Evolutionary conservation across 2,797 vertebrate species (phyloP).

Genomic region (Pangasius macronema): DNA sequence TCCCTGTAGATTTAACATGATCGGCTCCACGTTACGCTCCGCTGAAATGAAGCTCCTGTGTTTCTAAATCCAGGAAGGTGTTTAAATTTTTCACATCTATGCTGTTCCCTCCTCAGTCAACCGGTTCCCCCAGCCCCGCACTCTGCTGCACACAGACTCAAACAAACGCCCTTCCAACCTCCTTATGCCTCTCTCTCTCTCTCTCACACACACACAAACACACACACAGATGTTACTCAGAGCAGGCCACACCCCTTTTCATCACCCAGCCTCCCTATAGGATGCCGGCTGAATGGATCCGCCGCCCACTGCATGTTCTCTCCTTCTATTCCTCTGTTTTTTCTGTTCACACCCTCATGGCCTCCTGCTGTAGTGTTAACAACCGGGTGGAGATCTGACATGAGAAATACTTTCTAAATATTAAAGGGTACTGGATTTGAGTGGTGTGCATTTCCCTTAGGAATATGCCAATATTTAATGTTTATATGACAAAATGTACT

Average conservation of each 20-base stretch:
- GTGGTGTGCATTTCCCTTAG: neutral
- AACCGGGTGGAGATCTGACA: slow-evolving; percentile 43
- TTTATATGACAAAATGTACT: neutral
- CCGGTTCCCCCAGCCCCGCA: slow-evolving; percentile 57
- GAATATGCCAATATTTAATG: neutral
- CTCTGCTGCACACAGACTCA: slow-evolving; percentile 54
- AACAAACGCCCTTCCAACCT: slow-evolving; percentile 55
- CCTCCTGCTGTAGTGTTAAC: slow-evolving; percentile 58
- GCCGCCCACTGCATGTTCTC: slow-evolving; percentile 62
- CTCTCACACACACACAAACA: slow-evolving; percentile 70
- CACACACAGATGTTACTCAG: slow-evolving; percentile 76
- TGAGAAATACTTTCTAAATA: neutral
- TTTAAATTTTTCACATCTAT: slow-evolving; percentile 39
- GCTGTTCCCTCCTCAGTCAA: slow-evolving; percentile 57
- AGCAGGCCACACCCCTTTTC: slow-evolving; percentile 74
- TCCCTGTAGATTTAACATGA: slow-evolving; percentile 40
- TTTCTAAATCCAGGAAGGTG: slow-evolving; percentile 9
- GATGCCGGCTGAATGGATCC: slow-evolving; percentile 64
- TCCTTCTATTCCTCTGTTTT: slow-evolving; percentile 23
- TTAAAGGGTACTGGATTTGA: neutral
- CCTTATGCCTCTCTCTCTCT: slow-evolving; percentile 38
- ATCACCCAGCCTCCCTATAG: slow-evolving; percentile 74
- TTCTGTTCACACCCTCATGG: slow-evolving; percentile 18
- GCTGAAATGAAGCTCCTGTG: neutral
- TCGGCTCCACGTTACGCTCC: neutral